Conservation (phyloP, 2,888 invertebrate genomes). For the Tachina grossa region DNA sequence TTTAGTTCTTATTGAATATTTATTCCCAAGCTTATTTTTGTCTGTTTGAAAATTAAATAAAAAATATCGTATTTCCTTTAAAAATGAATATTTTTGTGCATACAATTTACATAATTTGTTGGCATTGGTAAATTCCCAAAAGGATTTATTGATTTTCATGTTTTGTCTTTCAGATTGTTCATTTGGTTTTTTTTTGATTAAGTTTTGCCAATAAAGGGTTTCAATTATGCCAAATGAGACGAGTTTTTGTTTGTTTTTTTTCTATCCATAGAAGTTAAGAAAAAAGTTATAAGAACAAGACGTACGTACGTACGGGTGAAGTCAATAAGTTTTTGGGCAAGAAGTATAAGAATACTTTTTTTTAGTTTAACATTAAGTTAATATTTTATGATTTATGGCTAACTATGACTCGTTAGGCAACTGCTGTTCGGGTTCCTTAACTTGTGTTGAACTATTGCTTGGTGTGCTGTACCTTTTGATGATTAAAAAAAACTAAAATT, state of each 20-base stretch:
- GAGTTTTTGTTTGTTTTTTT: not conserved
- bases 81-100: slow-evolving; percentile 53
- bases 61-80: slow-evolving; percentile 50
- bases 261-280: not conserved
- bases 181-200: not conserved
- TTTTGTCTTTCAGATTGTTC: not conserved
- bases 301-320: not conserved
- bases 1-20: slow-evolving; percentile 8
- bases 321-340: no score
- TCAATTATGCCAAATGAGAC: slow-evolving; percentile 56
- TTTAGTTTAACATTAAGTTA: no score
- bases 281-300: not conserved
- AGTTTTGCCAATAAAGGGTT: slow-evolving; percentile 44
- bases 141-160: slow-evolving; percentile 64
- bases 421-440: no score
- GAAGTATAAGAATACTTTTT: no score
- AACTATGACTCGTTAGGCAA: no score
- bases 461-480: no score
- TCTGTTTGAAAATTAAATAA: not conserved
- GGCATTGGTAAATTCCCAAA: slow-evolving; percentile 46
- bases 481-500: no score
- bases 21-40: not conserved
- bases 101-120: slow-evolving; percentile 69
- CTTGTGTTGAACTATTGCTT: no score
- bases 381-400: no score